Evolutionary conservation across 2,888 invertebrate genomes (phyloP).

Genomic region (Torymus aiolomorphi): DNA sequence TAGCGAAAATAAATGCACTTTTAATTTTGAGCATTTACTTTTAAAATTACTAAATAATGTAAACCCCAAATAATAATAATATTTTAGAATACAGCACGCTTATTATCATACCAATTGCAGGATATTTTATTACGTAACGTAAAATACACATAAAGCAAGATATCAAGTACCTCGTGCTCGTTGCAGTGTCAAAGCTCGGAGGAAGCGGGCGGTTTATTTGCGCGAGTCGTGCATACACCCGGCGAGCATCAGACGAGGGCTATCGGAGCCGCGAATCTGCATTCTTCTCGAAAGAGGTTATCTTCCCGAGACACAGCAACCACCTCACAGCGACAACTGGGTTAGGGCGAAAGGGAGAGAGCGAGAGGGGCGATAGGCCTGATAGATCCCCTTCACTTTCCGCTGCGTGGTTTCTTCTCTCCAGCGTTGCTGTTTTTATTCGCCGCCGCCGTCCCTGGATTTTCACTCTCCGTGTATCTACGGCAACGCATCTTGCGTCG

Average conservation of each 20-base stretch:
- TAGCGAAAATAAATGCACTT: no score
- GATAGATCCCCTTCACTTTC: conserved; percentile 28
- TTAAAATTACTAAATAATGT: no score
- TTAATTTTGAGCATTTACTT: no score
- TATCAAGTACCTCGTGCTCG: no score
- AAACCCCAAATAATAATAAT: no score
- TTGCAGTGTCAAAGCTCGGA: no score
- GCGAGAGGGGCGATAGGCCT: not conserved
- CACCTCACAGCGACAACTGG: conserved; percentile 28
- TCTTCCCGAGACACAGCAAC: conserved; percentile 53
- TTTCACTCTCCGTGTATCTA: not conserved
- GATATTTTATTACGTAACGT: no score
- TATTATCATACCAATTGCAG: no score
- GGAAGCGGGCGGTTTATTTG: conserved; percentile 3
- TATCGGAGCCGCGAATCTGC: conserved; percentile 59
- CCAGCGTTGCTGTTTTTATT: conserved; percentile 1
- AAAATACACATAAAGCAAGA: no score
- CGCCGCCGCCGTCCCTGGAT: not conserved
- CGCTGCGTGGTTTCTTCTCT: conserved; percentile 15
- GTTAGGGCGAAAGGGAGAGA: conserved; percentile 15
- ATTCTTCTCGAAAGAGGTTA: conserved; percentile 61
- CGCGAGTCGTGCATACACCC: not conserved
- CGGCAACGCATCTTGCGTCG: no score
- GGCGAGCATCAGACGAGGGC: conserved; percentile 16
- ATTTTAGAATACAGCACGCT: no score